Conservation (phyloP, 2,888 invertebrate genomes). For the Heliothis peltigera region DNA sequence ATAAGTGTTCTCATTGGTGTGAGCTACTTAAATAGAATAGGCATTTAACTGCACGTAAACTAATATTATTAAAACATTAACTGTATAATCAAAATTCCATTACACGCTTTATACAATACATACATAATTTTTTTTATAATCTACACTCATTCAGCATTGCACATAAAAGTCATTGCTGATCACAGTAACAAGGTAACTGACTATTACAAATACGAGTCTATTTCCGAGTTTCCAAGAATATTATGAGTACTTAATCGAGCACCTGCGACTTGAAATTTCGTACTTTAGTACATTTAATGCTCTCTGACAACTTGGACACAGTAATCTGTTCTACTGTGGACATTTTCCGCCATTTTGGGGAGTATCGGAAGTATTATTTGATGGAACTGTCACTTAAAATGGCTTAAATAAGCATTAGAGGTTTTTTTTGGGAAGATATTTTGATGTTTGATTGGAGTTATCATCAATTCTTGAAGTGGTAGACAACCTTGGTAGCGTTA, state of each 20-base stretch:
- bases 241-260: slow-evolving; percentile 33
- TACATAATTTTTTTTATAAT: too few relatives aligned
- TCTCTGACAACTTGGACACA: slow-evolving; percentile 50
- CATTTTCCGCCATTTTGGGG: slow-evolving; percentile 1
- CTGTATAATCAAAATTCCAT: too few relatives aligned
- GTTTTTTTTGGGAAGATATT: background rate
- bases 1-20: too few relatives aligned
- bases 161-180: too few relatives aligned
- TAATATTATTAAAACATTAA: too few relatives aligned
- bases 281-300: slow-evolving; percentile 28
- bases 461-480: too few relatives aligned
- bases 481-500: too few relatives aligned
- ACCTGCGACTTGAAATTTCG: slow-evolving; percentile 41
- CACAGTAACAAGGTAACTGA: background rate
- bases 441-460: background rate
- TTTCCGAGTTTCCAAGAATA: slow-evolving; percentile 31
- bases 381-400: too few relatives aligned
- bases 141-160: too few relatives aligned
- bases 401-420: background rate
- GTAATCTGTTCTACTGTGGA: slow-evolving; percentile 31
- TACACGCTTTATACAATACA: too few relatives aligned
- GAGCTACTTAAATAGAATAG: too few relatives aligned
- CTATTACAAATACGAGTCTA: background rate
- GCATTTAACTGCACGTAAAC: too few relatives aligned
- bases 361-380: background rate